Percentiles rank a stretch among this genome's conserved stretches.
Conservation (phyloP, 2,888 invertebrate species). For the Anoplius nigerrimus region DNA sequence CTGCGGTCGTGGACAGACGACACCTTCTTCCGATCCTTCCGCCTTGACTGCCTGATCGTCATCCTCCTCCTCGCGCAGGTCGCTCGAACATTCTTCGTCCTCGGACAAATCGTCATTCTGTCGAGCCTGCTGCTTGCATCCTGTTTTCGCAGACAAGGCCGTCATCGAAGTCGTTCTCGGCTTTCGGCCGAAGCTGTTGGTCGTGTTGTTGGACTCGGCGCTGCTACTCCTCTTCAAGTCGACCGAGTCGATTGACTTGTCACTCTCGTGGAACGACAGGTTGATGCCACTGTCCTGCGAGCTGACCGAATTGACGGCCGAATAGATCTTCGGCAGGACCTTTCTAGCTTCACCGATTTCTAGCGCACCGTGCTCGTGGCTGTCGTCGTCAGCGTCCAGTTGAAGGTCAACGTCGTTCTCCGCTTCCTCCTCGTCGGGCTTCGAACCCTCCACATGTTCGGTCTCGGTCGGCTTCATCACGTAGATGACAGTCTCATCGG, state of each 20-base stretch:
- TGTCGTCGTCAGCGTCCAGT: conserved; percentile 57
- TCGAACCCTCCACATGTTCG: conserved; percentile 42
- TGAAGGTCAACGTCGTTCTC: conserved; percentile 74
- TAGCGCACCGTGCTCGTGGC: conserved; percentile 55
- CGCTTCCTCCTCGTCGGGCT: conserved; percentile 78
- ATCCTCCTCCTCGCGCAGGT: conserved; percentile 53
- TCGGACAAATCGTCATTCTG: conserved; percentile 68
- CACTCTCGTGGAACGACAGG: conserved; percentile 83
- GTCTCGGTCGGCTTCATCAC: conserved; percentile 65
- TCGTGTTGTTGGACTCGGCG: conserved; percentile 66
- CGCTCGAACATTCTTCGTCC: conserved; percentile 61
- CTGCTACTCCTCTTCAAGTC: conserved; percentile 68
- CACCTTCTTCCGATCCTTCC: conserved; percentile 26
- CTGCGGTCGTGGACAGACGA: conserved; percentile 68
- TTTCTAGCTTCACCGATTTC: conserved; percentile 74
- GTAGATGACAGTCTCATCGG: conserved; percentile 74
- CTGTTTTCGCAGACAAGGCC: conserved; percentile 39
- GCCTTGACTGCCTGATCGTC: conserved; percentile 40
- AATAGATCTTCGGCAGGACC: conserved; percentile 78
- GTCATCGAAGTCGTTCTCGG: conserved; percentile 48
- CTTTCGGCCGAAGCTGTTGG: conserved; percentile 54
- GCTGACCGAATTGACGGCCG: conserved; percentile 83
- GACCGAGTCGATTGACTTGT: conserved; percentile 75
- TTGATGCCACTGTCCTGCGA: conserved; percentile 89
- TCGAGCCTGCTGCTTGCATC: conserved; percentile 47